Evolutionary conservation across 2,888 invertebrate genomes (phyloP).

Genomic region (Miltochrista miniata): DNA sequence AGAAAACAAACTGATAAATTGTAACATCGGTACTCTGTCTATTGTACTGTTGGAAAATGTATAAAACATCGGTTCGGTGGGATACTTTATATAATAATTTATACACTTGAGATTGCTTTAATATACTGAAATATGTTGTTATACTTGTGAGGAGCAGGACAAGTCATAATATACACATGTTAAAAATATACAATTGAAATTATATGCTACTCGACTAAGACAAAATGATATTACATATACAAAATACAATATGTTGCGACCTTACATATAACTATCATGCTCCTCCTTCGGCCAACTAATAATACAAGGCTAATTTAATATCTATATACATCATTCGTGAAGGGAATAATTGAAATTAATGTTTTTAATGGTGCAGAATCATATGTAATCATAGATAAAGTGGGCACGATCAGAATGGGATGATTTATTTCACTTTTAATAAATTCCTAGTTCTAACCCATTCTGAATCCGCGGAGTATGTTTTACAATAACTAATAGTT

Average conservation of each 20-base stretch:
- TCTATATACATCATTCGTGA: slow-evolving; percentile 33
- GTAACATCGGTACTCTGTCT: slow-evolving; percentile 7
- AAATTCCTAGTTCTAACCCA: not conserved
- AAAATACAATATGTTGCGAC: slow-evolving; percentile 37
- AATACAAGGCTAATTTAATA: slow-evolving; percentile 18
- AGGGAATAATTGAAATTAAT: slow-evolving; percentile 17
- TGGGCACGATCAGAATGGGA: slow-evolving; percentile 8
- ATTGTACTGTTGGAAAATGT: slow-evolving; percentile 47
- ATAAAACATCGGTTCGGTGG: slow-evolving; percentile 55
- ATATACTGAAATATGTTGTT: slow-evolving; percentile 23
- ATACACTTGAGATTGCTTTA: slow-evolving; percentile 45
- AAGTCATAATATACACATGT: slow-evolving; percentile 61
- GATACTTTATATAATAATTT: slow-evolving; percentile 50
- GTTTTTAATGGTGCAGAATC: slow-evolving; percentile 24
- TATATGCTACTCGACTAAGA: slow-evolving; percentile 40
- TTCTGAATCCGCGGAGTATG: slow-evolving; percentile 1
- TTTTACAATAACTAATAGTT: slow-evolving; percentile 15
- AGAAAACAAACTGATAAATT: slow-evolving; percentile 26
- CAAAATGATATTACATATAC: slow-evolving; percentile 44
- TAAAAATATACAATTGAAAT: slow-evolving; percentile 59
- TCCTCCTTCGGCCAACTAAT: slow-evolving; percentile 26
- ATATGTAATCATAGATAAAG: slow-evolving; percentile 12
- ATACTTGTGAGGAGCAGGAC: slow-evolving; percentile 35
- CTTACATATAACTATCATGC: slow-evolving; percentile 24
- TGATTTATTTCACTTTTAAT: not conserved